Conservation (phyloP, 2,113 vertebrate genomes). For the Chrysochloris asiatica region DNA sequence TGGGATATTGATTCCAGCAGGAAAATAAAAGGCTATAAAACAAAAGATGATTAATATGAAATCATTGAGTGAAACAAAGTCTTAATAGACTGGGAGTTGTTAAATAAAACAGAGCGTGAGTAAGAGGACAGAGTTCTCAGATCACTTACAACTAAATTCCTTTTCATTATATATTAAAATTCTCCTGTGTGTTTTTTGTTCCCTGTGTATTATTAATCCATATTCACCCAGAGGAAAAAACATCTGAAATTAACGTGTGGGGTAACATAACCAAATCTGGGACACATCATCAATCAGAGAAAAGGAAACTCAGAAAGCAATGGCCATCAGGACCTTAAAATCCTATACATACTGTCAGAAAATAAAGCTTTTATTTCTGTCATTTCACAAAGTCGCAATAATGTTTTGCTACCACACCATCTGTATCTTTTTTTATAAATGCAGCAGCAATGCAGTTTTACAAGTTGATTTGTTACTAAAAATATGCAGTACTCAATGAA, state of each 20-base stretch:
- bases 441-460: conserved; percentile 46
- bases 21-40: conserved; percentile 70
- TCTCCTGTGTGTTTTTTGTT: conserved; percentile 60
- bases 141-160: conserved; percentile 29
- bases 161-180: conserved; percentile 46
- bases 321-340: conserved; percentile 57
- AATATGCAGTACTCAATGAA: conserved; percentile 19
- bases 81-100: conserved; percentile 69
- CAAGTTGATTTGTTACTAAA: conserved; percentile 61
- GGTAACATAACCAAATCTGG: conserved; percentile 63
- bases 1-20: conserved; percentile 70
- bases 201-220: conserved; percentile 60
- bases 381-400: conserved; percentile 55
- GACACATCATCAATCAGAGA: conserved; percentile 64
- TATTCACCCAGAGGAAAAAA: conserved; percentile 62
- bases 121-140: conserved; percentile 43
- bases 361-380: conserved; percentile 63
- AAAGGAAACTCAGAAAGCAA: conserved; percentile 44
- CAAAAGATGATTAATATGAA: conserved; percentile 77
- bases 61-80: conserved; percentile 53
- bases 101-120: conserved; percentile 71
- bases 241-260: conserved; percentile 73
- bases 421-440: conserved; percentile 61
- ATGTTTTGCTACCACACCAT: conserved; percentile 43
- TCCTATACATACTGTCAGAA: conserved; percentile 69